Evolutionary conservation across 2,888 invertebrate species (phyloP), one percentile per base, ranked within the genome.

Genomic region (Aleiodes alternator): DNA sequence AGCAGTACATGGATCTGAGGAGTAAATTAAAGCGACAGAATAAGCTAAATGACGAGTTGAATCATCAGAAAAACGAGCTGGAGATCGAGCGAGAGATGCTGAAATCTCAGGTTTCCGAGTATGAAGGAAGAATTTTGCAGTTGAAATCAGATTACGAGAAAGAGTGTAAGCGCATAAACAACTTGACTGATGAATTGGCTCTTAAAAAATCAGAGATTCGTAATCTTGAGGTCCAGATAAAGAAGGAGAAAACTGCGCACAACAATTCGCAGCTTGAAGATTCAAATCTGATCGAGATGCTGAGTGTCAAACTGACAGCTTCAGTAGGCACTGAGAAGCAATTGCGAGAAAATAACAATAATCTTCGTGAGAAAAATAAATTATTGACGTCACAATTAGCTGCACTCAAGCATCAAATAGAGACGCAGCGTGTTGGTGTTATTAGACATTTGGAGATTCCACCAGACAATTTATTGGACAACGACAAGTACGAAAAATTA

Each of bases 311-410:
- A 61, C 76, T 96, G 5, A 94, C 95, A 80, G 91, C 91, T 0
- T 92, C 93, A 0, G 90, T 95, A 85, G 92, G 92, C 57, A 92
- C 92, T 0, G 94, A 95, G 82, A 90, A 92, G 53, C 92, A 93
- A 80, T 87, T 94, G 50, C 93, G 93, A 80, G 92, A 92, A 69
- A 88, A 92, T 7, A 88, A 94, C 56, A 92, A 92, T 59, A 87
- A 90, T 38, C 91, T 93, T 80, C 89, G 91, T 2, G 90, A 91
- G 29, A 90, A 92, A 2, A 88, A 90, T 29, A 90, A 92, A 71
- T 88, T 90, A 75, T 83, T 92, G 0, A 89, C 91, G 74, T 90
- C 90, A 0, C 91, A 87, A 64, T 68, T 88, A 50, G 86, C 81
- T 48, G 80, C 84, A 1, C 76, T 84, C 51, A 83, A 82, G 4